Conservation (phyloP, 1,140 invertebrate species). For the Amyelois transitella region DNA sequence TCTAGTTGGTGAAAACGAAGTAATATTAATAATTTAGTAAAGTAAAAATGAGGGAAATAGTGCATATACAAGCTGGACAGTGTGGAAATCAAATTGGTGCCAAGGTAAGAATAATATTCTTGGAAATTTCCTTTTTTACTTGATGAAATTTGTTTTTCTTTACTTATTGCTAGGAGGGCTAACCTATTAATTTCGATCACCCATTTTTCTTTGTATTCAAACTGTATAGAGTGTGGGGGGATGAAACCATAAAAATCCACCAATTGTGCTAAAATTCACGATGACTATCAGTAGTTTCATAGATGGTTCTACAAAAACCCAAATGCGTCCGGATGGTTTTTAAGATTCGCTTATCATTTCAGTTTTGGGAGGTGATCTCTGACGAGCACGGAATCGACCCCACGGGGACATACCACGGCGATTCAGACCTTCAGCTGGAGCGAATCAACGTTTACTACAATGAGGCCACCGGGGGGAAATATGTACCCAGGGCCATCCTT, state of each 20-base stretch:
- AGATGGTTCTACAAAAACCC: too few species aligned
- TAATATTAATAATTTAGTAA: conserved; percentile 27
- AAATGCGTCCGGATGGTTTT: not conserved
- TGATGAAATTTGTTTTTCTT: not conserved
- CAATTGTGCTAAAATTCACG: too few species aligned
- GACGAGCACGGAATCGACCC: conserved; percentile 94
- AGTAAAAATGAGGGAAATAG: conserved; percentile 84
- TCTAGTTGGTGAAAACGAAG: not conserved
- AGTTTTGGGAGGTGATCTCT: conserved; percentile 80
- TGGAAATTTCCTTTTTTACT: conserved; percentile 52
- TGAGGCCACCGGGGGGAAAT: conserved; percentile 90
- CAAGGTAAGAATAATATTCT: conserved; percentile 76
- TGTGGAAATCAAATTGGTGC: conserved; percentile 93
- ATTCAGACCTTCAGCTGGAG: conserved; percentile 90
- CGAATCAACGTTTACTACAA: conserved; percentile 96
- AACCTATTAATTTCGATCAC: not conserved
- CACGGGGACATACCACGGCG: conserved; percentile 89
- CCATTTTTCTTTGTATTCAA: too few species aligned
- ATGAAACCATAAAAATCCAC: too few species aligned
- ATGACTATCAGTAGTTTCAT: too few species aligned
- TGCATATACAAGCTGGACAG: conserved; percentile 88
- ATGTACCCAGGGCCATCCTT: conserved; percentile 90
- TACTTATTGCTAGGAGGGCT: not conserved
- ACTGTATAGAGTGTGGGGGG: too few species aligned
- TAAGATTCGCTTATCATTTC: conserved; percentile 23